A percentile compares a stretch with the other conserved stretches of the same genome.
Conservation (phyloP, 1,140 invertebrate species). For the Homarus americanus region DNA sequence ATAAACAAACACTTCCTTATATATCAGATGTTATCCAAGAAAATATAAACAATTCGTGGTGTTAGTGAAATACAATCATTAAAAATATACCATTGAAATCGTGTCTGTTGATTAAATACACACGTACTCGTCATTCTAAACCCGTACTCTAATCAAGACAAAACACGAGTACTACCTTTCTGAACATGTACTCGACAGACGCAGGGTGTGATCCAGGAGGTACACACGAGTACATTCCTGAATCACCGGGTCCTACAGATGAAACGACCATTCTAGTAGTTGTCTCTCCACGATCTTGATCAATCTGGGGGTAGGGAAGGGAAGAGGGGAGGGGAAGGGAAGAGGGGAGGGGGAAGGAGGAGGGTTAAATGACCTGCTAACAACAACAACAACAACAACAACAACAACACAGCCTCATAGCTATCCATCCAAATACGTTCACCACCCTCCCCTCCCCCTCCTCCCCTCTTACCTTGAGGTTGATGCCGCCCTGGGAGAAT, state of each 20-base stretch:
- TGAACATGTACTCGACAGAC: constrained; percentile 25
- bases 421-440: background rate
- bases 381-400: no score
- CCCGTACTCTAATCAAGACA: no score
- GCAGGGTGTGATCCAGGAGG: constrained; percentile 45
- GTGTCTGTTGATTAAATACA: background rate
- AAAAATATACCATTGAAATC: background rate
- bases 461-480: constrained; percentile 10
- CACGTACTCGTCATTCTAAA: no score
- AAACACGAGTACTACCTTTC: background rate
- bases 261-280: constrained; percentile 25
- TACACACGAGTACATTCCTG: constrained; percentile 53
- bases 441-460: background rate
- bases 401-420: no score
- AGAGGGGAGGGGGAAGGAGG: background rate
- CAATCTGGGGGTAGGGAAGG: background rate
- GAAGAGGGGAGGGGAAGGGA: background rate
- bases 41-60: no score
- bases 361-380: background rate
- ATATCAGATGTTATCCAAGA: no score
- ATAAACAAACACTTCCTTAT: background rate
- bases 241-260: constrained; percentile 43
- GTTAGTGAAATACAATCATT: no score
- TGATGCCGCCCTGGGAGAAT: constrained; percentile 38
- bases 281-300: constrained; percentile 22